phyloP scores from a whole-genome alignment of 2,113 vertebrate genomes.

The Euleptes europaea region DNA sequence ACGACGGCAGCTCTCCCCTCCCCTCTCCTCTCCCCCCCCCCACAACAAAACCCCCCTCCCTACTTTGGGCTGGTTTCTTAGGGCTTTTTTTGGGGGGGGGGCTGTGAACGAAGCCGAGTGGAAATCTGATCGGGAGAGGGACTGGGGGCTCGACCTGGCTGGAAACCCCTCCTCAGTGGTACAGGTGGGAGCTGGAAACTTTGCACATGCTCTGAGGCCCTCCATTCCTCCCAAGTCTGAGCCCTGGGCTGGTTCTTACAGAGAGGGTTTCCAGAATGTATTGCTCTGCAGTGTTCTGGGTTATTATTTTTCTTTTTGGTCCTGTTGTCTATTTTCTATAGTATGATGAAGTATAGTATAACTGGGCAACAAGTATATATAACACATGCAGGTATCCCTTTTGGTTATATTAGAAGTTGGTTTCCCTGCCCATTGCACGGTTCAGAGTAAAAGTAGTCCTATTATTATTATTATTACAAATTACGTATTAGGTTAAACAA shows the following conservation, averaged over 20 bases:
- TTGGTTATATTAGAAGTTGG: neutral
- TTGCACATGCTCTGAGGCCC: neutral
- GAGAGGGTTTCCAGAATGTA: neutral
- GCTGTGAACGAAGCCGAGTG: no score
- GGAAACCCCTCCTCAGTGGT: no score
- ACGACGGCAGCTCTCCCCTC: neutral
- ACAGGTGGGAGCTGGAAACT: neutral
- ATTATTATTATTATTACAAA: neutral
- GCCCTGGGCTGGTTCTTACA: neutral
- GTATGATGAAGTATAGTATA: neutral
- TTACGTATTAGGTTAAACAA: neutral
- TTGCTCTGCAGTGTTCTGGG: no score
- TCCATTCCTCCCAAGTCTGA: no score
- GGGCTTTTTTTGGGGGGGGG: no score
- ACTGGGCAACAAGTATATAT: no score
- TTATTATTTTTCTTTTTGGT: neutral
- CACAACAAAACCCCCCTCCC: no score
- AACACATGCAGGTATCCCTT: no score
- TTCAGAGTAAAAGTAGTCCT: neutral
- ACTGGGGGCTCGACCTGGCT: no score
- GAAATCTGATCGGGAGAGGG: no score
- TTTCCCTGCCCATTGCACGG: neutral
- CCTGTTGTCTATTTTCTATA: neutral
- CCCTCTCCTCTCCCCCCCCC: rapidly evolving
- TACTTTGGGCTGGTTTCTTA: no score